Base-by-base conservation (phyloP, 1,140 invertebrate species). In the Colletes gigas region DNA sequence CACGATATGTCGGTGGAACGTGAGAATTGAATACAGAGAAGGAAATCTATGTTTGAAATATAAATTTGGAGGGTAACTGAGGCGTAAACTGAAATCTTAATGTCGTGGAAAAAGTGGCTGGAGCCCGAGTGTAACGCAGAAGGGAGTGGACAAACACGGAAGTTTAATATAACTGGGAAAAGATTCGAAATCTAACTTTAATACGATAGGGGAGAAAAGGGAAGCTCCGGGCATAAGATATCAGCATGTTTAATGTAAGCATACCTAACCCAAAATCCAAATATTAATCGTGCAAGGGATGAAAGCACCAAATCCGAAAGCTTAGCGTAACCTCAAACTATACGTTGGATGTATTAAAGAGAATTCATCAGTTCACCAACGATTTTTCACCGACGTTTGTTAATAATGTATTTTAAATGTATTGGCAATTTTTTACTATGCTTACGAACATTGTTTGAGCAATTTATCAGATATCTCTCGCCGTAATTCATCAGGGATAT, bases 101-200 rank as follows among this genome's bases (percentile, higher is more conserved):
- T 44, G 67, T n/a, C 44, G 44, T 44, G 52, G 41, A n/a, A 65
- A 21, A 78, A 73, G 55, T 12, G 17, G 10, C 41, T n/a, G 54
- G 41, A 41, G n/a, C 41, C 19, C 44, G 10, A 47, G 19, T 75
- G 3, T 21, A 75, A 75, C 55, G 73, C 47, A 67, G n/a, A n/a
- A 50, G 47, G 30, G 47, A 55, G 15, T 47, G 63, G 69, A 78
- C 59, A 72, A 78, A 78, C 55, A 78, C 69, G 59, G 39, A 71
- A 72, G 68, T 62, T 71, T 21, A 17, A 12, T 44, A 19, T 55
- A 54, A 15, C 57, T 7, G 47, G 8, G 47, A 21, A 44, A 55
- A 72, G 41, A 17, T 17, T 19, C 50, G 41, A 73, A 73, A 72
- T 70, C 55, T 62, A 63, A n/a, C 30, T 78, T 73, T 73, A 55